Percentiles rank a stretch among this genome's conserved stretches.
Evolutionary conservation across 2,888 invertebrate species (phyloP).

Genomic region (Drosophila birchii): DNA sequence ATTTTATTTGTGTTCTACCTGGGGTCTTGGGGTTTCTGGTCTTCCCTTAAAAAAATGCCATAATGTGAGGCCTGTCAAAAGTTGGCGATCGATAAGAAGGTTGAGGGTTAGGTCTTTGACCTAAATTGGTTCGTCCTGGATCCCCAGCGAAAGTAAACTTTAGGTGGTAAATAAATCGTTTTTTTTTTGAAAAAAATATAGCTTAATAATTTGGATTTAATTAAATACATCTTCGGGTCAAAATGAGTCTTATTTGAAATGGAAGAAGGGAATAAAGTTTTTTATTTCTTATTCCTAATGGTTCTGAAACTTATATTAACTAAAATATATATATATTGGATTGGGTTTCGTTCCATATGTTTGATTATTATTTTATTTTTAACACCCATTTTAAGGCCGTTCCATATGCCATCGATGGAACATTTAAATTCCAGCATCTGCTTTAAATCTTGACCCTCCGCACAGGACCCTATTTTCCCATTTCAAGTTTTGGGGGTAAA

Average conservation of each 20-base stretch:
- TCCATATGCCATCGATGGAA: slow-evolving; percentile 14
- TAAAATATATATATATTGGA: not conserved
- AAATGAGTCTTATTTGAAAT: not conserved
- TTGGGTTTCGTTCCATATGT: not conserved
- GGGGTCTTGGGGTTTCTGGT: slow-evolving; percentile 17
- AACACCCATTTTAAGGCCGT: slow-evolving; percentile 1
- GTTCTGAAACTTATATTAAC: not conserved
- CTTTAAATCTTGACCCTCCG: slow-evolving; percentile 15
- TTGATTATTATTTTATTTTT: slow-evolving; percentile 4
- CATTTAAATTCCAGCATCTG: slow-evolving; percentile 34
- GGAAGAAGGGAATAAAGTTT: no score
- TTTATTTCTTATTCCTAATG: not conserved
- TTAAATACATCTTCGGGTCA: not conserved
- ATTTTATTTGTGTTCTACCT: slow-evolving; percentile 6
- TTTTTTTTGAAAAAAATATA: not conserved
- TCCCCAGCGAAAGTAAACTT: not conserved
- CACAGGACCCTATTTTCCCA: slow-evolving; percentile 12
- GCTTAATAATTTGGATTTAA: not conserved
- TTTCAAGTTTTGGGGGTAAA: slow-evolving; percentile 17
- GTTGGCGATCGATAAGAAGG: slow-evolving; percentile 13
- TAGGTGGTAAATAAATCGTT: not conserved
- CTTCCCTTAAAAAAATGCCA: slow-evolving; percentile 25
- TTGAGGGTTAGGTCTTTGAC: slow-evolving; percentile 14
- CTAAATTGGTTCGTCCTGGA: not conserved
- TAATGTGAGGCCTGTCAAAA: slow-evolving; percentile 19